phyloP scores from a whole-genome alignment of 2,888 invertebrate species.

The Protophormia terraenovae region DNA sequence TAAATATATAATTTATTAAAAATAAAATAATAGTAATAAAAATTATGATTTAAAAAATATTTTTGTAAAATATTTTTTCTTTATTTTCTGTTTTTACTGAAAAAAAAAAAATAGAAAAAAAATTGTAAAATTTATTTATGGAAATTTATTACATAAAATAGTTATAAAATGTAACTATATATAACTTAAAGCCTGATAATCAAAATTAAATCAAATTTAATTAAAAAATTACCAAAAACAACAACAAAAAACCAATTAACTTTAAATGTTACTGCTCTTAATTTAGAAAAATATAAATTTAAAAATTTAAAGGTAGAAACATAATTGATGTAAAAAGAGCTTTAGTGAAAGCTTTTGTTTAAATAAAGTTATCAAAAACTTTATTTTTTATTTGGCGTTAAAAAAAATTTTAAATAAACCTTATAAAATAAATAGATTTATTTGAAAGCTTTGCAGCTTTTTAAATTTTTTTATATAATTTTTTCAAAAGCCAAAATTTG shows the following conservation, averaged over 20 bases:
- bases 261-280: constrained; percentile 23
- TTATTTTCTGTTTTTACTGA: not conserved
- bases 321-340: not conserved
- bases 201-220: constrained; percentile 79
- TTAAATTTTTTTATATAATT: no score
- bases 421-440: no score
- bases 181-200: constrained; percentile 76
- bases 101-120: not conserved
- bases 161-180: constrained; percentile 2
- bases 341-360: not conserved
- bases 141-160: not conserved
- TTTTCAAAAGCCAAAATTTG: no score
- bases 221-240: constrained; percentile 53
- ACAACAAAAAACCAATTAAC: constrained; percentile 25
- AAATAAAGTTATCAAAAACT: not conserved
- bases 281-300: not conserved
- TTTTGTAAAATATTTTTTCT: constrained; percentile 53
- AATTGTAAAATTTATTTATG: no score
- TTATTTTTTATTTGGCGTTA: not conserved
- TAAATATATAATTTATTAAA: constrained; percentile 20
- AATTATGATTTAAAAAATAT: constrained; percentile 36
- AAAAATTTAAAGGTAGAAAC: not conserved
- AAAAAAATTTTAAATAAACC: not conserved
- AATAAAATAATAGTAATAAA: no score
- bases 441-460: not conserved